Evolutionary conservation across 2,888 invertebrate species (phyloP).

Genomic region (Hyposoter didymator): DNA sequence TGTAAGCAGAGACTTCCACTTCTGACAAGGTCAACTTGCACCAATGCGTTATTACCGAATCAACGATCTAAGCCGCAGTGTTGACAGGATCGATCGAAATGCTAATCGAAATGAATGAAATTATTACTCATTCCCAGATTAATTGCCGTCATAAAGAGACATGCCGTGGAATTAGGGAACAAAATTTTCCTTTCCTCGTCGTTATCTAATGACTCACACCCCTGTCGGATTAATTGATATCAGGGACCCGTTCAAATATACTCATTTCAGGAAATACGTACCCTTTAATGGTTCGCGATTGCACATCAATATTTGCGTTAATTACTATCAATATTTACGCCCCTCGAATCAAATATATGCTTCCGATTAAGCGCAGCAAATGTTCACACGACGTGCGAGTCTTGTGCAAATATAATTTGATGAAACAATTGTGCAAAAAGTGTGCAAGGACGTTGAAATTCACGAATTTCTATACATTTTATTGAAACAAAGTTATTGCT

Average conservation of each 20-base stretch:
- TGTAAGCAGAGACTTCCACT: not conserved
- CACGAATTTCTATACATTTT: not conserved
- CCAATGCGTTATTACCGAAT: not conserved
- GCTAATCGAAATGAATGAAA: not conserved
- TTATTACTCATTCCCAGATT: not conserved
- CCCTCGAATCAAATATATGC: slow-evolving; percentile 3
- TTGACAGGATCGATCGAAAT: not conserved
- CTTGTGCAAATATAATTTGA: not conserved
- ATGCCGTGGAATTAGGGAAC: not conserved
- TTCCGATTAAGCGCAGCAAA: not conserved
- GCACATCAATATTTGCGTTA: not conserved
- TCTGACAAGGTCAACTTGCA: not conserved
- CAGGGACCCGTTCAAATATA: too few species aligned
- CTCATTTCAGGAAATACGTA: not conserved
- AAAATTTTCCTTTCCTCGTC: not conserved
- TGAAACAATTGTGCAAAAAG: not conserved
- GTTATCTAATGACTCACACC: not conserved
- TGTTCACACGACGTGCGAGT: not conserved
- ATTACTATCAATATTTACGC: slow-evolving; percentile 2
- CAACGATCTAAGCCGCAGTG: not conserved
- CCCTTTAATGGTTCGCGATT: not conserved
- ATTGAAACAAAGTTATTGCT: not conserved
- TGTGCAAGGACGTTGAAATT: too few species aligned
- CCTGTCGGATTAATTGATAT: not conserved
- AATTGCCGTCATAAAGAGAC: not conserved